A percentile compares a stretch with the other conserved stretches of the same genome.
phyloP scores from a whole-genome alignment of 2,113 vertebrate species.

The Aepyceros melampus region DNA sequence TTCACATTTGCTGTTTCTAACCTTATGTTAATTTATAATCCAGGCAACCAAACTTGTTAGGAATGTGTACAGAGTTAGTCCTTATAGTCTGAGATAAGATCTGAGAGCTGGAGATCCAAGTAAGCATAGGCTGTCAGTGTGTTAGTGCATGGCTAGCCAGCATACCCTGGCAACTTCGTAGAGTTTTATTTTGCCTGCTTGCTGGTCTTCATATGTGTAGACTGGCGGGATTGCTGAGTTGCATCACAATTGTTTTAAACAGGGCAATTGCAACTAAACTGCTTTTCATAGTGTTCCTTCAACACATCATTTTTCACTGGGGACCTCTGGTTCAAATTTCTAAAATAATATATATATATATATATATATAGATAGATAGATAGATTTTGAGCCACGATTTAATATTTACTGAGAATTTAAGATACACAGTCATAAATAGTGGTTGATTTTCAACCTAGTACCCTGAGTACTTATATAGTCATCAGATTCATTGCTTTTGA shows the following conservation, averaged over 20 bases:
- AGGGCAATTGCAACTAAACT: not conserved
- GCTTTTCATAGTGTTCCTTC: not conserved
- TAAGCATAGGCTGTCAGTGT: not conserved
- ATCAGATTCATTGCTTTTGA: not conserved
- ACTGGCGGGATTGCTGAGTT: not conserved
- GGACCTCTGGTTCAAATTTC: not conserved
- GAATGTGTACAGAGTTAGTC: not conserved
- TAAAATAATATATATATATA: not conserved
- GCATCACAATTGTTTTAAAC: not conserved
- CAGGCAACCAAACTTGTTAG: not conserved
- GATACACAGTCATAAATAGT: not conserved
- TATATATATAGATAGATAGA: not conserved
- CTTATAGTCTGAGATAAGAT: not conserved
- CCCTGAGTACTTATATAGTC: not conserved
- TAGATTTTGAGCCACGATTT: not conserved
- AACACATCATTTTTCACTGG: not conserved
- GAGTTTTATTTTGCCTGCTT: not conserved
- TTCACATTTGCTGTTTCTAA: not conserved
- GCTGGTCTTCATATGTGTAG: not conserved
- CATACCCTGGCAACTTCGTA: not conserved
- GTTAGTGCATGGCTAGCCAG: not conserved
- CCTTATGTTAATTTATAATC: not conserved
- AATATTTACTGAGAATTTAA: constrained; percentile 18
- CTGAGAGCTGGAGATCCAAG: not conserved
- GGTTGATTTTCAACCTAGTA: not conserved